Percentiles rank a stretch among this genome's conserved stretches.
phyloP scores from a whole-genome alignment of 2,113 vertebrate genomes.

The Pseudopipra pipra region DNA sequence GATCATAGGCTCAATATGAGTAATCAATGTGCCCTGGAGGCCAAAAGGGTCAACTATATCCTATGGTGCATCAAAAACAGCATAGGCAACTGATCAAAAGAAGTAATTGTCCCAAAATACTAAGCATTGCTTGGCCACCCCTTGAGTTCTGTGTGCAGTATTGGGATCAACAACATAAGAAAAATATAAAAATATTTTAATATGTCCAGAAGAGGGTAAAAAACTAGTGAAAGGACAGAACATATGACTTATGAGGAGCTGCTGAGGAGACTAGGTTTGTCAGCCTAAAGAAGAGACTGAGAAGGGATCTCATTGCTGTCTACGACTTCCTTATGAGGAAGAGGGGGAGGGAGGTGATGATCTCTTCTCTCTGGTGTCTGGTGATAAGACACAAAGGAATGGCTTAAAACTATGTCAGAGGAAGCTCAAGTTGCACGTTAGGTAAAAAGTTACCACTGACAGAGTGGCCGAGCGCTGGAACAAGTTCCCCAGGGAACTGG shows the following conservation, averaged over 20 bases:
- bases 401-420: background rate
- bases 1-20: background rate
- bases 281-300: background rate
- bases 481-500: background rate
- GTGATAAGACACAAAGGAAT: background rate
- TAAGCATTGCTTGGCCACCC: background rate
- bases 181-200: background rate
- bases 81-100: accelerated
- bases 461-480: background rate
- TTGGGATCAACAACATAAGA: background rate
- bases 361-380: background rate
- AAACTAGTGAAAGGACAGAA: background rate
- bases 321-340: background rate
- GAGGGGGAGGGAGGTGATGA: background rate
- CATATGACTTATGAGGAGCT: background rate
- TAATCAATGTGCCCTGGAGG: background rate
- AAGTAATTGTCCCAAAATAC: background rate
- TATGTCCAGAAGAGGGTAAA: background rate
- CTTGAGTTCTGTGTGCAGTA: background rate
- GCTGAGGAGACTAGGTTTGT: background rate
- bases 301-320: background rate
- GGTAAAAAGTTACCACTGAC: background rate
- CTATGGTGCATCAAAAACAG: background rate
- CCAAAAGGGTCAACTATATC: background rate
- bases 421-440: background rate